These are phyloP conservation scores for Glandiceps talaboti DNA, from an alignment of 53 echinoderm and acorn worm genomes.

Conservation along the genomic window DNA sequence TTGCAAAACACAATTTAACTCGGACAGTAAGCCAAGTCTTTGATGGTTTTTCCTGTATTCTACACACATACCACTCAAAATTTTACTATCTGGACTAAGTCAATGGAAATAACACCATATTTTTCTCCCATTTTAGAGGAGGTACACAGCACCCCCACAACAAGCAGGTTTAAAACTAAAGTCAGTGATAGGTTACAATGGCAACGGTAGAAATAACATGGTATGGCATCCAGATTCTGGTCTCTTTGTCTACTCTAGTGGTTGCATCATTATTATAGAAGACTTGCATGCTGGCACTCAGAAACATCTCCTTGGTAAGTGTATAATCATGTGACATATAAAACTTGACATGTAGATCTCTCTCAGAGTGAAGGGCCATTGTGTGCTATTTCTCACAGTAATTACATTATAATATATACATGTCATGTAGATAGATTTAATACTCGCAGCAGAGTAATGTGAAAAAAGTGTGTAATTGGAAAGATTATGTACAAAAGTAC, in stretches of 20 bases:
- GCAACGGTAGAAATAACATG: constrained; percentile 80
- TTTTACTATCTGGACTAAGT: not conserved
- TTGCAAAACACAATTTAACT: no score
- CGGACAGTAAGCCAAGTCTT: no score
- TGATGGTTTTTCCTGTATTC: no score
- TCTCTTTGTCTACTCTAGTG: constrained; percentile 88
- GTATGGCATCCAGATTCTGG: constrained; percentile 97
- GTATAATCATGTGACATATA: no score
- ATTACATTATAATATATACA: no score
- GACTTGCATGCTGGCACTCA: constrained; percentile 72
- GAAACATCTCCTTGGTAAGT: constrained; percentile 74
- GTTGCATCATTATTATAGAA: constrained; percentile 69
- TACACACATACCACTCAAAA: not conserved
- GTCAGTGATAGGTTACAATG: constrained; percentile 82
- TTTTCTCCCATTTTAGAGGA: constrained; percentile 40
- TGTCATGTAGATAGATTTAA: no score
- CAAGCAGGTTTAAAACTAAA: constrained; percentile 86
- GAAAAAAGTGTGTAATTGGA: no score
- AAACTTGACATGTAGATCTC: no score
- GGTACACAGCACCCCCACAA: constrained; percentile 83
- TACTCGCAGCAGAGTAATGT: no score
- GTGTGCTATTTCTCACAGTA: no score
- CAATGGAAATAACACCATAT: not conserved
- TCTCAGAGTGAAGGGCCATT: no score
- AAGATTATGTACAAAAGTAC: no score